Evolutionary conservation across 2,888 invertebrate genomes (phyloP), one percentile per base, ranked within the genome.

Genomic region (Philhelius pedissequus): DNA sequence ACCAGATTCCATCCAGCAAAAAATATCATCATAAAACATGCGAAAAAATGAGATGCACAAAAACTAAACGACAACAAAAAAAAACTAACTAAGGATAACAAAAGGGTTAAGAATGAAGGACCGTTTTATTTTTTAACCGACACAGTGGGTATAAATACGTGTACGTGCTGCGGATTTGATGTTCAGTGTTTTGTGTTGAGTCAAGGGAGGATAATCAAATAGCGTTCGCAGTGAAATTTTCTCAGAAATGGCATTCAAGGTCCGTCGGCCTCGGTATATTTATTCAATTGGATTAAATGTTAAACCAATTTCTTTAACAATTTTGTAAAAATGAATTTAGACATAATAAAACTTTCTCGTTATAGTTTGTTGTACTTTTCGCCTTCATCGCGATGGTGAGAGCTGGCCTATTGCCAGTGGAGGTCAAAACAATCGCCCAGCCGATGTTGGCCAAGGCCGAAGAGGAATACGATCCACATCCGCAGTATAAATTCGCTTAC

Each of bases 131-230:
- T 11, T 3, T 13, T 20, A 35, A 45, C 1, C 11, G 11, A 9
- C 38, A 9, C 54, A 48, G 86, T 84, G 86, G 86, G 87, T 90
- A 90, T 91, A 90, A 90, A 90, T 89, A 89, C 87, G 70, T 78
- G 84, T 70, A 66, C 38, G 50, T 20, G 35, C 83, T 86, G 82
- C 87, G 86, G 66, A 84, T 70, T 71, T 84, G 77, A 87, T 90
- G 90, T 91, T 91, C 91, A 91, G 90, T 91, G 91, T 91, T 91
- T 90, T 89, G 90, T 90, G 90, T 90, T 90, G 91, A 90, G 91
- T 89, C 87, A 87, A 87, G 87, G 87, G 88, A 89, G 90, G 88
- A 54, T 78, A 68, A 73, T 69, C 50, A 18, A 20, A 66, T 62
- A 74, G 62, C 48, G 76, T 74, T 78, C 75, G 58, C 69, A 75